phyloP scores from a whole-genome alignment of 2,113 vertebrate genomes.

The Pygoscelis adeliae region DNA sequence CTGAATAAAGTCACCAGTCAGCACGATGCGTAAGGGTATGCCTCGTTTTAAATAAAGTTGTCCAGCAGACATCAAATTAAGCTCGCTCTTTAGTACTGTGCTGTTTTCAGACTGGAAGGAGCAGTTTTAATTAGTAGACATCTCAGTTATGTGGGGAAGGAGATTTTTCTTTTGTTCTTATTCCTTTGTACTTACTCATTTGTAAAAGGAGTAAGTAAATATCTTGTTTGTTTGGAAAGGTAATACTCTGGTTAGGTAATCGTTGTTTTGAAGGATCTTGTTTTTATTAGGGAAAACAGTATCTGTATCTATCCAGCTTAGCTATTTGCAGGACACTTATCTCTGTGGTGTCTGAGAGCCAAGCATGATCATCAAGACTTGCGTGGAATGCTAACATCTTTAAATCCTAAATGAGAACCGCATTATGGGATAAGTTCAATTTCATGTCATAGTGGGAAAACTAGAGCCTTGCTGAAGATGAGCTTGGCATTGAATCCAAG shows the following conservation, averaged over 20 bases:
- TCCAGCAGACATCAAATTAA: neutral
- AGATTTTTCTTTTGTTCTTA: neutral
- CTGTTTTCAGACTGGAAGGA: neutral
- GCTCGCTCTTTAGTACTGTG: neutral
- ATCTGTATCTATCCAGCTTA: neutral
- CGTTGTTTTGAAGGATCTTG: neutral
- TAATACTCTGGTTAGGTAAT: constrained; percentile 25
- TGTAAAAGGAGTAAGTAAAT: neutral
- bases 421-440: constrained; percentile 24
- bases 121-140: neutral
- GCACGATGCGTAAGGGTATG: rapidly evolving
- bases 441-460: constrained; percentile 27
- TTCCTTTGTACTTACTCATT: neutral
- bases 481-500: neutral
- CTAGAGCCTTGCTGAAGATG: constrained; percentile 6
- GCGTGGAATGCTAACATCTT: neutral
- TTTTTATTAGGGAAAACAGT: neutral
- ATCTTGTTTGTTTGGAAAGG: constrained; percentile 3
- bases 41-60: neutral
- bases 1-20: neutral
- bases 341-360: constrained; percentile 30
- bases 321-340: constrained; percentile 32
- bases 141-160: neutral
- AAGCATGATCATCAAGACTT: neutral
- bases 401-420: neutral